Evolutionary conservation across 2,797 vertebrate genomes (phyloP), one percentile per base, ranked within the genome.

Genomic region (Caiman crocodilus): DNA sequence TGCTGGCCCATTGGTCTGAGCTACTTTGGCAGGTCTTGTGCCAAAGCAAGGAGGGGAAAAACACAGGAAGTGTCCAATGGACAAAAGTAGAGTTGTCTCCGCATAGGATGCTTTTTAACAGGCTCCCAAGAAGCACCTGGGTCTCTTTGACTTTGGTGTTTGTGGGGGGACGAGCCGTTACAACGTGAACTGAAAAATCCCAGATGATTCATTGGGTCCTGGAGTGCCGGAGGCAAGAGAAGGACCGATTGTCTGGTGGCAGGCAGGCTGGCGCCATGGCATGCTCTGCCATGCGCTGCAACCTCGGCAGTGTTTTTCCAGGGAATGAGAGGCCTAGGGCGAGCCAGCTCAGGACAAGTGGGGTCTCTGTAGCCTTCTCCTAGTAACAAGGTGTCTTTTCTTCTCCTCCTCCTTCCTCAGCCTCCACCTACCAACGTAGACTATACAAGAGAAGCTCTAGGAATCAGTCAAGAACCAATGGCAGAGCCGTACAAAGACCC

Each of bases 401-500:
- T 64, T 95, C 71, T 71, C 90, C 87, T 91, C 96, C 96, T 87
- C 97, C 90, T 88, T 74, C 89, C 32, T 0, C 97, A 99, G 98
- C 98, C 95, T 95, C 98, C 91, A 98, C 97, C 96, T 97, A 97
- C 96, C 98, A 98, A 94, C 96, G 97, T 97, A 97, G 98, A 96
- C 98, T 98, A 98, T 98, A 98, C 96, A 99, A 99, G 98, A 98
- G 98, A 93, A 99, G 98, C 96, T 93, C 97, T 65, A 98, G 97
- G 97, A 97, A 97, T 84, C 98, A 95, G 88, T 97, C 97, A 93
- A 98, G 97, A 98, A 90, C 90, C 91, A 97, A 96, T 95, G 96
- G 94, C 92, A 98, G 97, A 96, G 97, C 97, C 96, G 93, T 75
- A 84, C 96, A 98, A 97, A 98, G 97, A 97, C 97, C 97, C 50